Evolutionary conservation across 2,797 vertebrate species (phyloP).

Genomic region (Carcharodon carcharias): DNA sequence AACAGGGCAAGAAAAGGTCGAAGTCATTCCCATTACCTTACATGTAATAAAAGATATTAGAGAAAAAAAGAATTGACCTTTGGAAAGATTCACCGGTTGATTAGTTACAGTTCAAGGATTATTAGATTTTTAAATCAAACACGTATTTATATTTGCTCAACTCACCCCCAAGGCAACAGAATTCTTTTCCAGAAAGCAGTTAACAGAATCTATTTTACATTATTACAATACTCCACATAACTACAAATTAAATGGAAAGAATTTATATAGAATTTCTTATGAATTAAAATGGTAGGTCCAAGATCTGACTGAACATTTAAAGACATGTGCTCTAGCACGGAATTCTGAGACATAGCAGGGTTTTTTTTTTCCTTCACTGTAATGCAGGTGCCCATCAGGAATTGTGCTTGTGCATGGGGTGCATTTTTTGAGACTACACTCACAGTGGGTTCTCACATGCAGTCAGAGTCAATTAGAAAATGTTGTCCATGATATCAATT

Average conservation of each 20-base stretch:
- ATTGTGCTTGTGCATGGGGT: not conserved
- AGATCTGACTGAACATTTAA: not conserved
- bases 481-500: not conserved
- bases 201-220: not conserved
- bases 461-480: not conserved
- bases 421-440: not conserved
- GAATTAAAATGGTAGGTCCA: not conserved
- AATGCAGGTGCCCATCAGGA: not conserved
- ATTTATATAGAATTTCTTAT: not conserved
- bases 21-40: not conserved
- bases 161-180: not conserved
- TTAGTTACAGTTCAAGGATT: not conserved
- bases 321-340: not conserved
- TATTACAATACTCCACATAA: not conserved
- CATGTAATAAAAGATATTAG: not conserved
- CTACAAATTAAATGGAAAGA: not conserved
- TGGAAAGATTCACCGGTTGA: not conserved
- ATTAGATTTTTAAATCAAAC: not conserved
- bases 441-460: no score
- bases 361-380: not conserved
- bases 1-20: not conserved
- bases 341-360: not conserved
- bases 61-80: not conserved
- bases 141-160: not conserved
- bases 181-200: not conserved